A percentile compares a stretch with the other conserved stretches of the same genome.
Conservation (phyloP, 2,888 invertebrate genomes). For the Pterostichus niger region DNA sequence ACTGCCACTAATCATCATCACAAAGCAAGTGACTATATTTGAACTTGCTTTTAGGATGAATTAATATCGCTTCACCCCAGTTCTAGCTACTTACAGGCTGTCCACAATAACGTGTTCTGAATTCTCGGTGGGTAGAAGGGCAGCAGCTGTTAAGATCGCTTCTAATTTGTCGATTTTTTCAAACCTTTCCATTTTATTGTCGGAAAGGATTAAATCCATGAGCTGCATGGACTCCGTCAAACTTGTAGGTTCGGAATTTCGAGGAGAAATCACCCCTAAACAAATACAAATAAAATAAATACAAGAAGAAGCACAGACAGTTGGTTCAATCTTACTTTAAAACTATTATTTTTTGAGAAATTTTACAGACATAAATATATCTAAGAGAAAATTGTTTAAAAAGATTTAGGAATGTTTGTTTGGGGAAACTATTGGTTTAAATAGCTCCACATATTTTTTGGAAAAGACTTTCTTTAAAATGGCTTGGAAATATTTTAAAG, state of each 20-base stretch:
- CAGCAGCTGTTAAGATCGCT: conserved; percentile 90
- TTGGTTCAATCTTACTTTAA: too few relatives aligned
- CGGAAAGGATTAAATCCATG: conserved; percentile 91
- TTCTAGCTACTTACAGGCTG: conserved; percentile 46
- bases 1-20: too few relatives aligned
- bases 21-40: too few relatives aligned
- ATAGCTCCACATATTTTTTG: too few relatives aligned
- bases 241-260: conserved; percentile 89
- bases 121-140: conserved; percentile 82
- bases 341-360: too few relatives aligned
- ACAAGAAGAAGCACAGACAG: too few relatives aligned
- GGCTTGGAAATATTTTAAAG: too few relatives aligned
- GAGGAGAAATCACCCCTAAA: conserved; percentile 84
- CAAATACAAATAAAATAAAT: neutral
- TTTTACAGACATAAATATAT: too few relatives aligned
- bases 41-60: neutral
- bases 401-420: too few relatives aligned
- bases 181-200: conserved; percentile 89
- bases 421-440: too few relatives aligned
- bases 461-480: too few relatives aligned
- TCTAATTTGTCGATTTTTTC: conserved; percentile 93
- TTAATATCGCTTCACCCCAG: neutral
- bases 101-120: conserved; percentile 72
- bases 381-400: too few relatives aligned
- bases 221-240: conserved; percentile 94